Evolutionary conservation across 2,888 invertebrate genomes (phyloP), one percentile per base, ranked within the genome.

Genomic region (Notodonta dromedarius): DNA sequence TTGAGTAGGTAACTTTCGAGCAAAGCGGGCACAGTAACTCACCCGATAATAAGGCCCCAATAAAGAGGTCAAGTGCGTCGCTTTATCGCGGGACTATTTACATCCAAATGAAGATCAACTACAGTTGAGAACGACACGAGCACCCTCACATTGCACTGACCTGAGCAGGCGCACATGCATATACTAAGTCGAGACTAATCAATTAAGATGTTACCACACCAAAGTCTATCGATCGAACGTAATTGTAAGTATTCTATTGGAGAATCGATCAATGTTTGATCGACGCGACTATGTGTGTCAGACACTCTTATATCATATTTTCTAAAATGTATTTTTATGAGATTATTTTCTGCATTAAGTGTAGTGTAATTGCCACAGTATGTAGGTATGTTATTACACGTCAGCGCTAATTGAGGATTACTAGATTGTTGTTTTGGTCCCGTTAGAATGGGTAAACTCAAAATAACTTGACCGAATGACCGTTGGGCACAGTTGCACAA

Each of bases 61-160:
- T 84, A 86, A 86, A 87, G 85, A 82, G 88, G 89, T 87, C 88
- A 89, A 89, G 87, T 81, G 84, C 84, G 79, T 67, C 67, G 71
- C 77, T 84, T 82, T 83, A 85, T 83, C 79, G 74, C 72, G 62
- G 58, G 63, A 76, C 71, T 83, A 79, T 81, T 82, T 82, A 76
- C 80, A 78, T 77, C 71, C 64, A 62, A 70, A 69, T 77, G 73
- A 72, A 70, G 68, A 56, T 55, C 74, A 73, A 70, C 71, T 73
- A 76, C 77, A 78, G 75, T 76, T 75, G 69, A 73, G 24, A 24
- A 71, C 73, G 70, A 66, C 73, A 71, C 59, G 58, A 67, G 62
- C 75, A 76, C 72, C 57, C 68, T 71, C 57, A 70, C 74, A 80
- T 78, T 84, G 77, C 81, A 86, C 84, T 85, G 85, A 82, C 84